Percentiles rank a stretch among this genome's conserved stretches.
These are phyloP conservation scores for Mirza zaza DNA, from an alignment of 2,113 vertebrate species.

Conservation along the genomic window DNA sequence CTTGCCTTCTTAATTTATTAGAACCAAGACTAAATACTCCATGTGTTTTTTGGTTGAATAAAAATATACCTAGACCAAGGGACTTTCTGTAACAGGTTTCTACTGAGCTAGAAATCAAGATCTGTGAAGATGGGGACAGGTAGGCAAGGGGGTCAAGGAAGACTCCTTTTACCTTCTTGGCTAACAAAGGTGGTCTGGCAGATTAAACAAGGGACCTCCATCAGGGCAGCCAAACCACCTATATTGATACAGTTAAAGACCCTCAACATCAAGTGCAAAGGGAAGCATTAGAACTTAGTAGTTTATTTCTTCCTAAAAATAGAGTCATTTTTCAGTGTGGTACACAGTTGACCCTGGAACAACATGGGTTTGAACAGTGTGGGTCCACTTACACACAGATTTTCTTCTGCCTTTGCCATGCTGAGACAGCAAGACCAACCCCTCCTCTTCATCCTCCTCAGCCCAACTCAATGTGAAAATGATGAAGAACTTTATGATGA, in stretches of 20 bases:
- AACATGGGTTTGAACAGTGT: background rate
- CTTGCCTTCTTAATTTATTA: background rate
- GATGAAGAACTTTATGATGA: background rate
- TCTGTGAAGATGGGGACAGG: background rate
- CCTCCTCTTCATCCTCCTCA: background rate
- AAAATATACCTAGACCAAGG: background rate
- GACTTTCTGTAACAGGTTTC: background rate
- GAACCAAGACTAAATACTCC: background rate
- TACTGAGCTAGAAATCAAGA: background rate
- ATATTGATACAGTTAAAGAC: background rate
- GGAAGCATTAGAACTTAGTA: background rate
- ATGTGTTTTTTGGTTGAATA: background rate
- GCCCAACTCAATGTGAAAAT: background rate
- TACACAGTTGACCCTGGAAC: background rate
- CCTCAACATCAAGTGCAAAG: background rate
- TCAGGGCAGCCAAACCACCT: background rate
- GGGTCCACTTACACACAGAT: background rate
- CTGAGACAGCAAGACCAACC: background rate
- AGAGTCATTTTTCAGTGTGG: background rate
- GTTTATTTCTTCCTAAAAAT: background rate
- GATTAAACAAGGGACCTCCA: background rate
- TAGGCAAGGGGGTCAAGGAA: background rate
- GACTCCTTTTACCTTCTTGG: background rate
- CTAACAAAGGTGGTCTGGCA: background rate
- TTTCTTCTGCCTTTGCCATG: background rate